A percentile compares a stretch with the other conserved stretches of the same genome.
These are phyloP conservation scores for Rhagologus leucostigma DNA, from an alignment of 2,113 vertebrate species.

Conservation along the genomic window DNA sequence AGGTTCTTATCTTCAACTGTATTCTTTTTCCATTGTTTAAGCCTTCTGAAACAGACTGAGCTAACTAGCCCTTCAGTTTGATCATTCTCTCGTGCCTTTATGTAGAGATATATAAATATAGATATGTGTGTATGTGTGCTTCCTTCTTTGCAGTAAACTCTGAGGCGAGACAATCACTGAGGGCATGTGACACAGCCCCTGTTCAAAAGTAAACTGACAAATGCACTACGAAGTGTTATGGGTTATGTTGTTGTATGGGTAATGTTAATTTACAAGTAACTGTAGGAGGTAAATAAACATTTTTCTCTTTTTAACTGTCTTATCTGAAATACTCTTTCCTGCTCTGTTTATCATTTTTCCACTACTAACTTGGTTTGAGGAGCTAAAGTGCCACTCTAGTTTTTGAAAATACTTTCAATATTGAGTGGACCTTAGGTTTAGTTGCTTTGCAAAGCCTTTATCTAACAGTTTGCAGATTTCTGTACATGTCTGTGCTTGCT, in stretches of 20 bases:
- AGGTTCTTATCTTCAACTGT: neutral
- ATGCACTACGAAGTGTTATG: neutral
- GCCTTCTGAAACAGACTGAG: neutral
- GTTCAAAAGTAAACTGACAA: neutral
- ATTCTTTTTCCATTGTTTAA: neutral
- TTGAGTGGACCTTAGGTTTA: neutral
- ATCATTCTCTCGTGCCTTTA: neutral
- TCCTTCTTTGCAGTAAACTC: neutral
- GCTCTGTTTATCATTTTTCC: neutral
- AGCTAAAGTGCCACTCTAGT: neutral
- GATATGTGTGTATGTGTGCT: too few relatives aligned
- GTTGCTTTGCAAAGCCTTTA: neutral
- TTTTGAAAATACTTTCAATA: neutral
- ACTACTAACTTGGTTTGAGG: neutral
- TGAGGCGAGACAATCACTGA: accelerated
- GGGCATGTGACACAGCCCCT: neutral
- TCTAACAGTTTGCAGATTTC: neutral
- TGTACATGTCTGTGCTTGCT: neutral
- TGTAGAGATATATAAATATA: neutral
- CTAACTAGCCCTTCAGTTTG: neutral
- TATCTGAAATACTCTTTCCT: neutral
- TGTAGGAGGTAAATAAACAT: neutral
- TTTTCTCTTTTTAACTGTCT: neutral
- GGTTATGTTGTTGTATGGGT: neutral
- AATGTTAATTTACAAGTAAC: neutral